Percentiles rank a stretch among this genome's conserved stretches.
phyloP scores from a whole-genome alignment of 2,888 invertebrate genomes.

The Mallateleia sp. region DNA sequence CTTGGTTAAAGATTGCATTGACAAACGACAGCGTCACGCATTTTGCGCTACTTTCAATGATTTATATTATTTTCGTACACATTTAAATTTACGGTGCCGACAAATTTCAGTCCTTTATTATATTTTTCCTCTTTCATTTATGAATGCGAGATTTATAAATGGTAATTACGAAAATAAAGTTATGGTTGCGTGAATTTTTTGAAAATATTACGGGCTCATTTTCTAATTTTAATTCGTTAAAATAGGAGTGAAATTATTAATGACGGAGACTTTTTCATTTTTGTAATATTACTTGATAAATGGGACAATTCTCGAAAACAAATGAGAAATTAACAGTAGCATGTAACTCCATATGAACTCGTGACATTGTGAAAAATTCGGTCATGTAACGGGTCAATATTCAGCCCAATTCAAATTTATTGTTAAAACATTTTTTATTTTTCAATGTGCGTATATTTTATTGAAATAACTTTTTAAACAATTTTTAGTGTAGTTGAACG shows the following conservation, averaged over 20 bases:
- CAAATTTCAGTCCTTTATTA: too few relatives aligned
- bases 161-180: conserved; percentile 19
- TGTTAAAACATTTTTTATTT: too few relatives aligned
- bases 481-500: too few relatives aligned
- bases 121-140: conserved; percentile 2
- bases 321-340: too few relatives aligned
- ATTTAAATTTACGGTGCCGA: conserved; percentile 36
- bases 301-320: too few relatives aligned
- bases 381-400: too few relatives aligned
- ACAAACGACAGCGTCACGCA: conserved; percentile 58
- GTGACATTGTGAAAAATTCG: too few relatives aligned
- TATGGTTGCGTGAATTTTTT: not conserved
- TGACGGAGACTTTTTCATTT: not conserved
- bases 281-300: too few relatives aligned
- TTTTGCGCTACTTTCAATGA: conserved; percentile 52
- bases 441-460: too few relatives aligned
- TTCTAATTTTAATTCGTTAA: conserved; percentile 4
- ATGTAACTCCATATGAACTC: too few relatives aligned
- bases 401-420: too few relatives aligned
- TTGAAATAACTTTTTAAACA: too few relatives aligned
- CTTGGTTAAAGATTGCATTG: conserved; percentile 67
- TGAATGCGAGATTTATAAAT: conserved; percentile 3
- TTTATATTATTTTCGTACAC: conserved; percentile 52
- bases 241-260: conserved; percentile 24
- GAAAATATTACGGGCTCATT: conserved; percentile 1